Percentiles rank a stretch among this genome's conserved stretches.
Conservation (phyloP, 2,113 vertebrate genomes). For the Camarhynchus parvulus region DNA sequence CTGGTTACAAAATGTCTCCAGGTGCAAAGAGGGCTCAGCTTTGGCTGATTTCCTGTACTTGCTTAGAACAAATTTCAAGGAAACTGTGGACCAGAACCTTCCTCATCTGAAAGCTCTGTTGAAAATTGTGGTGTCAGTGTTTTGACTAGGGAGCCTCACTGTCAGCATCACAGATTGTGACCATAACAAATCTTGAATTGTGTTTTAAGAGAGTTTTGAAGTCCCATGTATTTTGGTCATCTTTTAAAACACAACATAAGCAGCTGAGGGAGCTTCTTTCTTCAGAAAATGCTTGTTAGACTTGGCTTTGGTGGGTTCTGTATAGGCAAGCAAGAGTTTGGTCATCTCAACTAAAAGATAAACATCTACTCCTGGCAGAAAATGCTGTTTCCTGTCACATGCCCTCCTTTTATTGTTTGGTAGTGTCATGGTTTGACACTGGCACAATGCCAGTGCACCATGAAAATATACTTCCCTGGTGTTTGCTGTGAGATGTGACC, state of each 20-base stretch:
- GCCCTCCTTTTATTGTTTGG: not conserved
- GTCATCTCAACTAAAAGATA: not conserved
- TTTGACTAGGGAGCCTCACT: not conserved
- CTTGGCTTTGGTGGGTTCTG: not conserved
- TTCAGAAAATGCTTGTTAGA: not conserved
- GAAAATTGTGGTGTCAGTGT: not conserved
- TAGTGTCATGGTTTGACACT: too few species aligned
- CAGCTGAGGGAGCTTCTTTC: not conserved
- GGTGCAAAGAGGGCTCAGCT: not conserved
- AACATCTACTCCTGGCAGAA: not conserved
- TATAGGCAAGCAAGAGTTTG: not conserved
- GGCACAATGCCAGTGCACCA: too few species aligned
- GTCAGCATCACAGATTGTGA: not conserved
- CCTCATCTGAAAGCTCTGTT: not conserved
- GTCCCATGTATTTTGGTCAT: not conserved
- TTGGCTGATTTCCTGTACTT: not conserved
- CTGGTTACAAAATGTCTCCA: not conserved
- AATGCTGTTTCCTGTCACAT: not conserved
- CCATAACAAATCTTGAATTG: not conserved
- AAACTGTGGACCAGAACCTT: not conserved
- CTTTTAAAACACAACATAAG: not conserved
- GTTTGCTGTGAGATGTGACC: too few species aligned
- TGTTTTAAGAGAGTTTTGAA: not conserved
- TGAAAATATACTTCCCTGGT: too few species aligned
- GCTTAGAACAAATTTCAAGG: not conserved